These are phyloP conservation scores for Rhinoptilus africanus DNA, from an alignment of 2,113 vertebrate species.

Conservation along the genomic window DNA sequence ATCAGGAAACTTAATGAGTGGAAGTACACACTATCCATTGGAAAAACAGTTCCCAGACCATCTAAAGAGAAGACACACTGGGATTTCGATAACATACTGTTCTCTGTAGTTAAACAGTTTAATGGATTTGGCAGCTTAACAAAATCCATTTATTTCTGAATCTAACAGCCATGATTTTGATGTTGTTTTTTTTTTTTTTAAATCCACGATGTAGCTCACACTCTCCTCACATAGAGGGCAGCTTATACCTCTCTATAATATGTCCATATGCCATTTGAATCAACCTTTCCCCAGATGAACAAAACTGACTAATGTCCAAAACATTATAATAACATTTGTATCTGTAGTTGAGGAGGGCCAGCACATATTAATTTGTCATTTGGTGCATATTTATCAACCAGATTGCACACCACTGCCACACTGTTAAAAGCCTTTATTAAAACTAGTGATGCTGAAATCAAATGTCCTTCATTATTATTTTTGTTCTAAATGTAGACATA, in stretches of 20 bases:
- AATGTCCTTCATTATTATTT: conserved; percentile 19
- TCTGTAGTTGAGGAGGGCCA: conserved; percentile 60
- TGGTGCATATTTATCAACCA: conserved; percentile 67
- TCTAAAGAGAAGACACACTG: not conserved
- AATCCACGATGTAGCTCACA: not conserved
- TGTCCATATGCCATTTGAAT: not conserved
- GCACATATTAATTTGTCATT: conserved; percentile 74
- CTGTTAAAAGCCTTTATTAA: conserved; percentile 67
- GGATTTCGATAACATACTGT: not conserved
- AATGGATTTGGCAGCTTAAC: not conserved
- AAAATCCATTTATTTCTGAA: not conserved
- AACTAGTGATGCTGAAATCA: conserved; percentile 42
- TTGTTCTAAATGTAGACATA: not conserved
- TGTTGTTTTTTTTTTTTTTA: not conserved
- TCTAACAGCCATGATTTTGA: not conserved
- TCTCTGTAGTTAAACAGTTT: not conserved
- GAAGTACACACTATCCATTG: not conserved
- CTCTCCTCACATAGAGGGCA: conserved; percentile 61
- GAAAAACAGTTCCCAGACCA: not conserved
- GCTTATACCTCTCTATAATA: conserved; percentile 4
- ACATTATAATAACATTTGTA: conserved; percentile 69
- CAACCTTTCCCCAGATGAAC: conserved; percentile 34
- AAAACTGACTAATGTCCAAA: conserved; percentile 63
- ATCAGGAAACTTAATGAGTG: not conserved
- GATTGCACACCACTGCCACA: conserved; percentile 62